phyloP scores from a whole-genome alignment of 2,113 vertebrate genomes.

The Cygnus atratus region DNA sequence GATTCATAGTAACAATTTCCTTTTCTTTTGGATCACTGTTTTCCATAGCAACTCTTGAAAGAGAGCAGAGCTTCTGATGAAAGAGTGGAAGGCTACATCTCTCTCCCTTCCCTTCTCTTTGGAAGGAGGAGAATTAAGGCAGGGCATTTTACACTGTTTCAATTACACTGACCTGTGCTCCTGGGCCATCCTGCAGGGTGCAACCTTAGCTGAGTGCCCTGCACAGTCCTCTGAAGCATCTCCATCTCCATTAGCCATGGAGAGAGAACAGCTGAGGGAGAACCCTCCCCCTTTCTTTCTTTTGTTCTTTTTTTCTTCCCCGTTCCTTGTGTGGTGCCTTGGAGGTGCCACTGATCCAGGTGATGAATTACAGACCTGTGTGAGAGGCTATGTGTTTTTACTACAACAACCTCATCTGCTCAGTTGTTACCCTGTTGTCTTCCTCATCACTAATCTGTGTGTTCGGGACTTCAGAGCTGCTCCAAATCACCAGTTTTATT shows the following conservation, averaged over 20 bases:
- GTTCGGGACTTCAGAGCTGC: not conserved
- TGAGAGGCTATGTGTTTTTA: not conserved
- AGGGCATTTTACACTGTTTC: not conserved
- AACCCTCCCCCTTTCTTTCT: too few relatives aligned
- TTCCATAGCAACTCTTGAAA: not conserved
- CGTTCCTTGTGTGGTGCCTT: not conserved
- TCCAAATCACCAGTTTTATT: not conserved
- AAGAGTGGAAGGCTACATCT: not conserved
- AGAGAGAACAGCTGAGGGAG: not conserved
- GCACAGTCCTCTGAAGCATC: not conserved
- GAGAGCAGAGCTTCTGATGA: not conserved
- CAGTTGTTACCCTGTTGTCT: not conserved
- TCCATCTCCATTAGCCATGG: not conserved
- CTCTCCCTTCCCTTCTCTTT: not conserved
- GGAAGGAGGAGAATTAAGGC: not conserved
- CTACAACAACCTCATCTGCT: not conserved
- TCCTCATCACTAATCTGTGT: not conserved
- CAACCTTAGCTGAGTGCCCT: not conserved
- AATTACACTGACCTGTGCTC: not conserved
- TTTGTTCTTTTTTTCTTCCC: too few relatives aligned
- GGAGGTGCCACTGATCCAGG: not conserved
- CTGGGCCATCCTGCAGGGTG: rapidly evolving
- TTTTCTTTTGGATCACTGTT: not conserved
- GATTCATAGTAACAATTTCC: not conserved
- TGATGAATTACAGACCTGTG: not conserved